These are phyloP conservation scores for Oryzias curvinotus DNA, from an alignment of 2,113 vertebrate species.

Conservation along the genomic window DNA sequence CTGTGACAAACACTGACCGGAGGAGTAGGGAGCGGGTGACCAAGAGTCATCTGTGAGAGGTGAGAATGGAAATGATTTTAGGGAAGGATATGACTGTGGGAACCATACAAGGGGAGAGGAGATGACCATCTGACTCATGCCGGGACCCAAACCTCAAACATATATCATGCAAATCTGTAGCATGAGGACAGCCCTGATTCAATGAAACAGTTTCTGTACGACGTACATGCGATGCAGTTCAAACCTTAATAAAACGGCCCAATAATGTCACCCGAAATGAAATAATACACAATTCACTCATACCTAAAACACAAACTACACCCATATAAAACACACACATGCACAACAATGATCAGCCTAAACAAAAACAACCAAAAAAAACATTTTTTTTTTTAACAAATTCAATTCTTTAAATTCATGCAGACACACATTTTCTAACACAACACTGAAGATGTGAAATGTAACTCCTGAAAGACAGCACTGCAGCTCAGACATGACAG, in stretches of 20 bases:
- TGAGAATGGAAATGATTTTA: constrained; percentile 69
- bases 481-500: constrained; percentile 68
- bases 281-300: constrained; percentile 17
- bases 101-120: constrained; percentile 69
- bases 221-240: constrained; percentile 51
- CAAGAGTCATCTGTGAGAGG: constrained; percentile 74
- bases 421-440: constrained; percentile 54
- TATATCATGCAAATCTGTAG: constrained; percentile 11
- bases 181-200: constrained; percentile 29
- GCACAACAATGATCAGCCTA: constrained; percentile 45
- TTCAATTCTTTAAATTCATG: constrained; percentile 50
- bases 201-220: constrained; percentile 21
- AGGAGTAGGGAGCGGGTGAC: constrained; percentile 60
- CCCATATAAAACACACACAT: constrained; percentile 56
- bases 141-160: constrained; percentile 16
- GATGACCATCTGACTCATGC: constrained; percentile 33
- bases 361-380: constrained; percentile 19
- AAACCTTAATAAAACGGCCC: constrained; percentile 33
- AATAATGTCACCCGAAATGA: constrained; percentile 50
- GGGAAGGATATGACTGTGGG: constrained; percentile 46
- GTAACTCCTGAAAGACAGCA: constrained; percentile 76
- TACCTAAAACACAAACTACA: constrained; percentile 19
- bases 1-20: constrained; percentile 73
- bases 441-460: constrained; percentile 59
- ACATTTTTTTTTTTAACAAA: constrained; percentile 30